Evolutionary conservation across 2,797 vertebrate species (phyloP).

Genomic region (Chloroceryle inda): DNA sequence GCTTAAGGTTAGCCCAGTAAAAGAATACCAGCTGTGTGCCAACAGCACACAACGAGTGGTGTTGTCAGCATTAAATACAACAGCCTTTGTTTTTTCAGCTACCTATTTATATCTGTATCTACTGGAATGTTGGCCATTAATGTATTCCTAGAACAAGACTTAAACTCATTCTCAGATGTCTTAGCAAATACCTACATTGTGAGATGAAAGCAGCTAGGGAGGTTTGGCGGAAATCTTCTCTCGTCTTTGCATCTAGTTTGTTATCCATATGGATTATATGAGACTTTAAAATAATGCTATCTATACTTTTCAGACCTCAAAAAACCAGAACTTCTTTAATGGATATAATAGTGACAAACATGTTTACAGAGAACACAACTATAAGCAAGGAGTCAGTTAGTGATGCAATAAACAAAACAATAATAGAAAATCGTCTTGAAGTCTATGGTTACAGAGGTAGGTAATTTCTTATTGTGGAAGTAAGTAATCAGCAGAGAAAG

Average conservation of each 20-base stretch:
- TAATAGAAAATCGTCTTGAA: accelerated
- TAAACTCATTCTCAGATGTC: not conserved
- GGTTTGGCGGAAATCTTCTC: not conserved
- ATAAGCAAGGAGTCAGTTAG: accelerated
- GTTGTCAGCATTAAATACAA: not conserved
- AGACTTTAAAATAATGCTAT: not conserved
- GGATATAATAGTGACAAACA: not conserved
- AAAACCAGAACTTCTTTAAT: accelerated
- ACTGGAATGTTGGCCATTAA: not conserved
- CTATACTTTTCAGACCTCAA: not conserved
- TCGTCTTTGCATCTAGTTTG: not conserved
- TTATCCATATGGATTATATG: not conserved
- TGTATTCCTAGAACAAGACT: not conserved
- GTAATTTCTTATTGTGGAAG: accelerated
- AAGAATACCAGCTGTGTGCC: not conserved
- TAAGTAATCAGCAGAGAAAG: slow-evolving; percentile 1
- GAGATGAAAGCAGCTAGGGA: not conserved
- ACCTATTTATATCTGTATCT: not conserved
- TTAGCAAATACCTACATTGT: not conserved
- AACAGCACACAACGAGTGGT: not conserved
- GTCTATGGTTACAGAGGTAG: accelerated
- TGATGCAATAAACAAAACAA: accelerated
- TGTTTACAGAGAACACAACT: not conserved
- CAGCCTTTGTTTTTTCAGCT: not conserved
- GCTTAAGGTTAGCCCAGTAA: not conserved